phyloP scores from a whole-genome alignment of 1,140 invertebrate species.

The Nymphalis io region DNA sequence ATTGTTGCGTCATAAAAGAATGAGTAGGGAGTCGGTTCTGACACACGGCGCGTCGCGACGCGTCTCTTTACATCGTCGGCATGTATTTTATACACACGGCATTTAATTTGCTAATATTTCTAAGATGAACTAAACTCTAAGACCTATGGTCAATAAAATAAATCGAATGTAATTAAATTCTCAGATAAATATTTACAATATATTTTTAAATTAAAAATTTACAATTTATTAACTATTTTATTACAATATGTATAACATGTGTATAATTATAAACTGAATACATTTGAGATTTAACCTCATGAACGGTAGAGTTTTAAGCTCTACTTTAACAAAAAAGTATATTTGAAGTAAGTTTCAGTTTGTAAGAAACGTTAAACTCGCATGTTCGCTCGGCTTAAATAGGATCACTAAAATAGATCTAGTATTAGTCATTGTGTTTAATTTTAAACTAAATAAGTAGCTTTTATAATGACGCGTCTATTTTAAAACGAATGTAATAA shows the following conservation, averaged over 20 bases:
- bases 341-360: background rate
- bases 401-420: constrained; percentile 18
- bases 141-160: too few species aligned
- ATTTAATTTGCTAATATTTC: background rate
- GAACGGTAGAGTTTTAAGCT: too few species aligned
- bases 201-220: too few species aligned
- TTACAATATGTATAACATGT: too few species aligned
- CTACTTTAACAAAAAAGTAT: background rate
- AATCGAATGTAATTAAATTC: too few species aligned
- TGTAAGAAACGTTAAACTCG: background rate
- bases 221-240: too few species aligned
- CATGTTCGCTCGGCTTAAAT: constrained; percentile 19
- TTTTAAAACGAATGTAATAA: background rate
- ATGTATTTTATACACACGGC: background rate
- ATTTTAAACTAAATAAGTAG: constrained; percentile 5
- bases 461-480: background rate
- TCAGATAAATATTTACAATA: too few species aligned
- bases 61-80: background rate
- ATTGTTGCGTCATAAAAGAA: constrained; percentile 39
- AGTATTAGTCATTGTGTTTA: constrained; percentile 13
- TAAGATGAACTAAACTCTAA: background rate
- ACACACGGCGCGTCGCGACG: constrained; percentile 14
- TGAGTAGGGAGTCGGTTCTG: constrained; percentile 21
- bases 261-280: too few species aligned
- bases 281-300: too few species aligned